phyloP scores from a whole-genome alignment of 2,797 vertebrate species.

The Rhinophrynus dorsalis region DNA sequence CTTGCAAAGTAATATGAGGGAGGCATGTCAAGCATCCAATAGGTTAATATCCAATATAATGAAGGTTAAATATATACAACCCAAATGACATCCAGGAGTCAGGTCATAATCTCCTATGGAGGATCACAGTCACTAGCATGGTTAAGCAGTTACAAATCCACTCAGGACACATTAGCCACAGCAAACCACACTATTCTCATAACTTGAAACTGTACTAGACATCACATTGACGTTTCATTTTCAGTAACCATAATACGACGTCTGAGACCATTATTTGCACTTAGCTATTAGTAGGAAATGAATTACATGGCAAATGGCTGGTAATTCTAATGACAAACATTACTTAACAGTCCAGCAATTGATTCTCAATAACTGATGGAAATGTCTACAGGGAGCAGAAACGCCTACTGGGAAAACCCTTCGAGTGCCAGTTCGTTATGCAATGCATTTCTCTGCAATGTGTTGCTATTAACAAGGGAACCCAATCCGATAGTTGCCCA shows the following conservation, averaged over 20 bases:
- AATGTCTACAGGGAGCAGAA: not conserved
- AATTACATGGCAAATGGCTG: conserved; percentile 16
- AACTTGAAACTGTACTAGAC: not conserved
- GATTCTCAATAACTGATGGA: conserved; percentile 28
- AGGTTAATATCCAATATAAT: too few species aligned
- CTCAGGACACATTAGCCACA: not conserved
- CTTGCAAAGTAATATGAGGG: too few species aligned
- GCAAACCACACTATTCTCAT: not conserved
- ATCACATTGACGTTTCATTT: conserved; percentile 24
- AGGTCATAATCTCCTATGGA: too few species aligned
- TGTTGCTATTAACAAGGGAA: too few species aligned
- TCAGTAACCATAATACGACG: not conserved
- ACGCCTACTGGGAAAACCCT: not conserved
- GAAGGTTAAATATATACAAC: too few species aligned
- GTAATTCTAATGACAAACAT: conserved; percentile 33
- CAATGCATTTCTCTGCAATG: too few species aligned
- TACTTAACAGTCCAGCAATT: conserved; percentile 23
- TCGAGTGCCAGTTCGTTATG: too few species aligned
- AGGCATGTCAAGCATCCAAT: too few species aligned
- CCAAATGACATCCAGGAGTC: too few species aligned
- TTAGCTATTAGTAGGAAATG: conserved; percentile 11
- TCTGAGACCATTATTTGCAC: conserved; percentile 3
- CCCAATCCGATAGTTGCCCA: too few species aligned
- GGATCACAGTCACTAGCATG: too few species aligned
- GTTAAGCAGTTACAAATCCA: not conserved